phyloP scores from a whole-genome alignment of 1,140 invertebrate genomes.

The Contarinia nasturtii region DNA sequence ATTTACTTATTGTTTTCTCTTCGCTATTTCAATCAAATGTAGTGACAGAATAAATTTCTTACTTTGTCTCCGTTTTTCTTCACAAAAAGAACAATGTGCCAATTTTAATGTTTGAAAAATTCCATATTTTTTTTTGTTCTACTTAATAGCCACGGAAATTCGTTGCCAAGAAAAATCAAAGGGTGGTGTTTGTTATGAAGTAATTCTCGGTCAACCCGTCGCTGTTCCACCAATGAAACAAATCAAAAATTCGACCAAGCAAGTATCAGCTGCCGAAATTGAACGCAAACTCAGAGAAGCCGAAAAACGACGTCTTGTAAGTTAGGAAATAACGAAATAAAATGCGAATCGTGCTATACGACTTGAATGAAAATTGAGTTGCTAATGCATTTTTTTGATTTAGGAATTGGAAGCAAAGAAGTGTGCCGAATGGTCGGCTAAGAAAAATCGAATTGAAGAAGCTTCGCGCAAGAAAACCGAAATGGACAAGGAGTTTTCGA shows the following conservation, averaged over 20 bases:
- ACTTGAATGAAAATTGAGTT: not conserved
- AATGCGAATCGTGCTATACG: not conserved
- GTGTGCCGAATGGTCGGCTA: slow-evolving; percentile 57
- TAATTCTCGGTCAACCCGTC: slow-evolving; percentile 71
- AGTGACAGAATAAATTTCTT: no score
- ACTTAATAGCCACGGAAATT: slow-evolving; percentile 57
- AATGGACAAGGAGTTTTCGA: slow-evolving; percentile 63
- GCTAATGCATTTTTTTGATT: no score
- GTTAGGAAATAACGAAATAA: slow-evolving; percentile 9
- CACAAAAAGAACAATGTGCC: no score
- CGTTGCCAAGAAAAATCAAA: slow-evolving; percentile 73
- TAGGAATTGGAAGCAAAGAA: slow-evolving; percentile 69
- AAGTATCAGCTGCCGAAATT: slow-evolving; percentile 62
- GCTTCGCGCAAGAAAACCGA: slow-evolving; percentile 77
- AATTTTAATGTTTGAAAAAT: no score
- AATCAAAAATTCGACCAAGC: slow-evolving; percentile 37
- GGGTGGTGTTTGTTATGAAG: slow-evolving; percentile 80
- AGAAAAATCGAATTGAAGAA: slow-evolving; percentile 72
- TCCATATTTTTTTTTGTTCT: not conserved
- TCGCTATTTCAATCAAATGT: no score
- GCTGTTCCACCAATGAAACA: slow-evolving; percentile 29
- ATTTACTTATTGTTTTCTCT: no score
- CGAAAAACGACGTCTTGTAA: slow-evolving; percentile 72
- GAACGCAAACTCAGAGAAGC: slow-evolving; percentile 79
- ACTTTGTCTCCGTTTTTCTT: no score